Evolutionary conservation across 2,797 vertebrate genomes (phyloP).

Genomic region (Anisognathus igniventris): DNA sequence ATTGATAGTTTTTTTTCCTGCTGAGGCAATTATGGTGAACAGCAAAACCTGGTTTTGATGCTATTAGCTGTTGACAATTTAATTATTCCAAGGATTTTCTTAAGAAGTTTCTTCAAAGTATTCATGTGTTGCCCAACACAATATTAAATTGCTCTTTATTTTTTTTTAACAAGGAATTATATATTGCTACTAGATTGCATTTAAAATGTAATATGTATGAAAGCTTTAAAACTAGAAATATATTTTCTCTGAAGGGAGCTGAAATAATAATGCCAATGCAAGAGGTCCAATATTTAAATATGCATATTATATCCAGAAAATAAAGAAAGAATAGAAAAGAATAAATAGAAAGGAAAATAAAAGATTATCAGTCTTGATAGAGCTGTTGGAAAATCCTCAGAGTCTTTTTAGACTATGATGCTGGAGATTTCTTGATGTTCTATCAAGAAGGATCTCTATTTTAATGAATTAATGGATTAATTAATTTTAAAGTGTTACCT

Average conservation of each 20-base stretch:
- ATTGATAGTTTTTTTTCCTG: constrained; percentile 41
- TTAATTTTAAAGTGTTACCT: neutral
- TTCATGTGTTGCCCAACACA: neutral
- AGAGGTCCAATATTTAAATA: neutral
- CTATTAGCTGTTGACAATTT: constrained; percentile 59
- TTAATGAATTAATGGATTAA: neutral
- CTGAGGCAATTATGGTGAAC: constrained; percentile 52
- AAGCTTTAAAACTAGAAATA: neutral
- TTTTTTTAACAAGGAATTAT: neutral
- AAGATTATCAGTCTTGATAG: neutral
- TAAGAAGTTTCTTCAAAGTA: constrained; percentile 14
- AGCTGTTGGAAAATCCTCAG: neutral
- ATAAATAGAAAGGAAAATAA: neutral
- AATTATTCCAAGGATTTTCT: constrained; percentile 50
- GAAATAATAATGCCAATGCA: neutral
- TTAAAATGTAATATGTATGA: neutral
- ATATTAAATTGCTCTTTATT: neutral
- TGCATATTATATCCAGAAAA: neutral
- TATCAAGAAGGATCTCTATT: neutral
- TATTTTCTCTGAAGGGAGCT: neutral
- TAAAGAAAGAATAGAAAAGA: neutral
- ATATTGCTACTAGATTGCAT: neutral
- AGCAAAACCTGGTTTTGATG: constrained; percentile 52
- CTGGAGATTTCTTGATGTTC: neutral
- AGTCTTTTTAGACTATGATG: neutral